A percentile compares a stretch with the other conserved stretches of the same genome.
These are phyloP conservation scores for Bhutanitis thaidina DNA, from an alignment of 2,888 invertebrate species.

Conservation along the genomic window DNA sequence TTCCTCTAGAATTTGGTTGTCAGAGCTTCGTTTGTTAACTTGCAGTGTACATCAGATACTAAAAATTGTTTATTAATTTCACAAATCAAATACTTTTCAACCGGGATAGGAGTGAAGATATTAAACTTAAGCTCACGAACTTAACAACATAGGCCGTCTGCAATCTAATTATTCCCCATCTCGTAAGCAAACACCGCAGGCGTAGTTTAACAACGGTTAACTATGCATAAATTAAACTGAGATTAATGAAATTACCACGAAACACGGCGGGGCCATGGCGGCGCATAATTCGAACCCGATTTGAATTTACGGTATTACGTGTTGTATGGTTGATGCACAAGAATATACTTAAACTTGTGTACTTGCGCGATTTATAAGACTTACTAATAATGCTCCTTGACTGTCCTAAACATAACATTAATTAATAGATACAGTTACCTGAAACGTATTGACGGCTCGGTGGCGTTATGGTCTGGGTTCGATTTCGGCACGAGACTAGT, in stretches of 20 bases:
- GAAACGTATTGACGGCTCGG: too few species aligned
- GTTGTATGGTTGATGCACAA: slow-evolving; percentile 12
- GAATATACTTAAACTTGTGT: slow-evolving; percentile 4
- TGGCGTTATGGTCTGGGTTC: too few species aligned
- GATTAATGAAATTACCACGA: slow-evolving; percentile 49
- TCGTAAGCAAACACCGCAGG: slow-evolving; percentile 29
- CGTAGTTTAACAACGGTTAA: slow-evolving; percentile 37
- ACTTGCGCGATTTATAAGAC: too few species aligned
- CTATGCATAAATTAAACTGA: slow-evolving; percentile 48
- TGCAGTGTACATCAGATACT: too few species aligned
- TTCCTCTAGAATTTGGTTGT: too few species aligned
- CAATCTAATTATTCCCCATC: slow-evolving; percentile 31
- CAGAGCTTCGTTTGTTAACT: too few species aligned
- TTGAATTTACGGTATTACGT: slow-evolving; percentile 33
- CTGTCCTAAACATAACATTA: too few species aligned
- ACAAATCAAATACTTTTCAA: not conserved
- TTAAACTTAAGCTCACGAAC: slow-evolving; percentile 11
- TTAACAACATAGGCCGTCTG: slow-evolving; percentile 19
- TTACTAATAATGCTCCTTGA: too few species aligned
- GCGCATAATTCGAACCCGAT: slow-evolving; percentile 39
- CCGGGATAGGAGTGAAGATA: not conserved
- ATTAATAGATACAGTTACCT: too few species aligned
- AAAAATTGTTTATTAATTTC: too few species aligned
- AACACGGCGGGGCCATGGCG: slow-evolving; percentile 36
- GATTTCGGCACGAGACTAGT: too few species aligned